Evolutionary conservation across 2,888 invertebrate genomes (phyloP), one percentile per base, ranked within the genome.

Genomic region (Sinohyriopsis cumingii): DNA sequence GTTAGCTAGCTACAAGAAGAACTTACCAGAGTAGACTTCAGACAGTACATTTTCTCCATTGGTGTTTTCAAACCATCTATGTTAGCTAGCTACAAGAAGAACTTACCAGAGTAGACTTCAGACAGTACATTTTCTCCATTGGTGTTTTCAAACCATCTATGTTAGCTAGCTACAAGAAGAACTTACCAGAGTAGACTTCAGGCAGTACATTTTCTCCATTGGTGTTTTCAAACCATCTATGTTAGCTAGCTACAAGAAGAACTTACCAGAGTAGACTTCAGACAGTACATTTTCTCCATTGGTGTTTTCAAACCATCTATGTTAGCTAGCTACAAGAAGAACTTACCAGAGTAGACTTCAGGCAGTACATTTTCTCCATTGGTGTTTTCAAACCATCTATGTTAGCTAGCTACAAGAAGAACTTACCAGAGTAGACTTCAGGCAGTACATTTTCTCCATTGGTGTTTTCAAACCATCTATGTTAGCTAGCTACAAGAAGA

Each of bases 1-100:
- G 19, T 82, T 83, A 33, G 85, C 83, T 62, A 89, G 67, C 89
- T 89, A 65, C 19, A 64, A 73, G 18, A 71, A 54, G 64, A 63
- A 62, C 84, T 78, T 82, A 89, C 89, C 65, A 89, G 77, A n/a
- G 86, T 85, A 53, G 82, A 71, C 75, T 87, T 87, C 20, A 89
- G 72, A 68, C 87, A 88, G 57, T 79, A 74, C 7, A 88, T 72
- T 76, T 89, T 88, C 69, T 88, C 87, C 57, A 82, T 71, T 0
- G 89, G 89, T 59, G 87, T 87, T 19, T 63, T 72, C 56, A 86
- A 75, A 22, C 82, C 72, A 72, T 85, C 85, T 57, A 89, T 69
- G 19, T 82, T 83, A 33, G 85, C 83, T 62, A 89, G 67, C 89
- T 89, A 65, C 19, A 64, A 73, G 18, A 71, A 54, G 64, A 63